phyloP scores from a whole-genome alignment of 2,113 vertebrate species.

The Miniopterus natalensis region DNA sequence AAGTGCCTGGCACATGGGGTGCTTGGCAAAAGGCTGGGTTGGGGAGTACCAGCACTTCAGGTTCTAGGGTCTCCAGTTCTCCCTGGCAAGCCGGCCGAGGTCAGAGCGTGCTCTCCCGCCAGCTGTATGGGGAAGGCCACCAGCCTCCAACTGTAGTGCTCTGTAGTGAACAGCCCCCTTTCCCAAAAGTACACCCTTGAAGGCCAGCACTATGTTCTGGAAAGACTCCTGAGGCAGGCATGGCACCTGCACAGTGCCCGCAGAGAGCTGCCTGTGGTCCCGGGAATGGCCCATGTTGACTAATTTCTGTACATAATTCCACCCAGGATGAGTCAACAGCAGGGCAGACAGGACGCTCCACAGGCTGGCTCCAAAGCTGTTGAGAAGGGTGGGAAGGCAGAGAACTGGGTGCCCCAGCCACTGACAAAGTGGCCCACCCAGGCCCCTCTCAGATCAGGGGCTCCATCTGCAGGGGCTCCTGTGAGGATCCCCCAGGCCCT shows the following conservation, averaged over 20 bases:
- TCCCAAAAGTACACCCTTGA: conserved; percentile 72
- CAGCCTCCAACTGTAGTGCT: conserved; percentile 72
- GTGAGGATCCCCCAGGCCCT: neutral
- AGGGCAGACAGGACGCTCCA: conserved; percentile 85
- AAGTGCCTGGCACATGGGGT: neutral
- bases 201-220: conserved; percentile 82
- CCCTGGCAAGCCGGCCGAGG: neutral
- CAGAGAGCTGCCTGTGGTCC: conserved; percentile 71
- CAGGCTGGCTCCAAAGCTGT: conserved; percentile 82
- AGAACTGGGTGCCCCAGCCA: neutral
- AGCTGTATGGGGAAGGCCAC: neutral
- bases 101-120: neutral
- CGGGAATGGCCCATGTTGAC: conserved; percentile 85
- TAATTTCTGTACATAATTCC: conserved; percentile 89
- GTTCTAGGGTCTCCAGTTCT: neutral
- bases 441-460: neutral
- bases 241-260: conserved; percentile 77
- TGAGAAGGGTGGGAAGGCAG: conserved; percentile 74
- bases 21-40: neutral
- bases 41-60: neutral
- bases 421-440: neutral
- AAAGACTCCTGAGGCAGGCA: conserved; percentile 84
- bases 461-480: neutral
- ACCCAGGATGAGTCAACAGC: conserved; percentile 89
- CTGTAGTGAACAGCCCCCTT: conserved; percentile 71